A percentile compares a stretch with the other conserved stretches of the same genome.
These are phyloP conservation scores for Anastrepha ludens DNA, from an alignment of 1,140 invertebrate genomes.

Conservation along the genomic window DNA sequence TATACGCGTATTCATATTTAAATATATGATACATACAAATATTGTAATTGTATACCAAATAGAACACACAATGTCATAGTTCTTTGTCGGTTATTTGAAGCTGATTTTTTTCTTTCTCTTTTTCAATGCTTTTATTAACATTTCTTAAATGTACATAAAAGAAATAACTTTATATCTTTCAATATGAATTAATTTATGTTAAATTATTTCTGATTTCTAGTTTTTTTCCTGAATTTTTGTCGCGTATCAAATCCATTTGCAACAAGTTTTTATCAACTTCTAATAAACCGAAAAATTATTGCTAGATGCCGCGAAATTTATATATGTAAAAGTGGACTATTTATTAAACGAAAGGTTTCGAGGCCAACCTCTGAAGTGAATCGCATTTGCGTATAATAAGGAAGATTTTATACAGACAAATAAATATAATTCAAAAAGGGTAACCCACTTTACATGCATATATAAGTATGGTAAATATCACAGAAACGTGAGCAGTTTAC, in stretches of 20 bases:
- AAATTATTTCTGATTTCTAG: slow-evolving; percentile 15
- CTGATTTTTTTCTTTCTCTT: too few relatives aligned
- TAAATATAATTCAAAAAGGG: too few relatives aligned
- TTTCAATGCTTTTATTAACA: too few relatives aligned
- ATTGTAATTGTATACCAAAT: too few relatives aligned
- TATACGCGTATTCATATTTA: not conserved
- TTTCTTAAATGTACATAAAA: too few relatives aligned
- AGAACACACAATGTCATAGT: too few relatives aligned
- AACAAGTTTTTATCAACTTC: not conserved
- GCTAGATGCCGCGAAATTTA: not conserved
- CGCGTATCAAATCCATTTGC: slow-evolving; percentile 19
- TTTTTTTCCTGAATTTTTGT: slow-evolving; percentile 27
- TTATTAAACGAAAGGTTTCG: not conserved
- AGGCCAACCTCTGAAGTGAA: not conserved
- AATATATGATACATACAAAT: not conserved
- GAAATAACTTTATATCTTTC: not conserved
- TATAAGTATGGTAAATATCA: too few relatives aligned
- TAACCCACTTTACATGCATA: too few relatives aligned
- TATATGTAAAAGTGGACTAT: not conserved
- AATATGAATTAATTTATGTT: slow-evolving; percentile 21
- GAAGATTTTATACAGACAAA: too few relatives aligned
- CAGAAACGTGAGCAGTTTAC: too few relatives aligned
- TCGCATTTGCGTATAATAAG: too few relatives aligned
- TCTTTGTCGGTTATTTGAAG: too few relatives aligned
- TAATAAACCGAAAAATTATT: slow-evolving; percentile 17